Base-by-base conservation (phyloP, 2,113 vertebrate genomes). In the Neolamprologus ventralis region DNA sequence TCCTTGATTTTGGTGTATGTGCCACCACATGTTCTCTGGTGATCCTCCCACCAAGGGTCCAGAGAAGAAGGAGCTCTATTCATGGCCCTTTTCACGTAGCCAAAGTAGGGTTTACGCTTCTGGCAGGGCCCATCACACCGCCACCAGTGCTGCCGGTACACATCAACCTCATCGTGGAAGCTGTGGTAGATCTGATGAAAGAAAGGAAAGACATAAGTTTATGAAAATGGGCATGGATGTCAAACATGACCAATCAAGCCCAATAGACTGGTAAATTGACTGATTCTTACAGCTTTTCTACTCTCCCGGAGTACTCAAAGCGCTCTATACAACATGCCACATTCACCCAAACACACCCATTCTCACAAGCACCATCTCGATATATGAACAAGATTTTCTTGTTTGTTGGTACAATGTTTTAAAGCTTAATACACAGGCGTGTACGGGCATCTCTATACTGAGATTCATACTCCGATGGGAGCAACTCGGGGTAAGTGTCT, bases 71-170 rank as follows among this genome's bases (percentile, higher is more conserved):
- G 99, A 1, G 98, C 97, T 78, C 98, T 95, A 91, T 99, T 99
- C 95, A 98, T 98, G 0, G 98, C 96, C 3, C 99, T 97, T 80
- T 98, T 99, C 84, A 99, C 98, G 0, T 97, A 99, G 3, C 99
- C 99, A 0, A 97, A 97, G 73, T 97, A 99, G 0, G 98, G 99
- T 2, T 84, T 96, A 19, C 93, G 96, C 13, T 65, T 90, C 78
- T 94, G 98, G 87, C 99, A 99, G 0, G 98, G 98, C 4, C 98
- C 99, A 0, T 96, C 78, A 88, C 99, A 99, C 1, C 96, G 96
- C 99, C 99, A 99, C 99, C 99, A 99, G 93, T 99, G 98, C 87
- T 97, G 97, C 21, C 98, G 97, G 90, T 99, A 99, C 28, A 95
- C 93, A 6, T 99, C 97, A 1, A 99, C 97, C 93, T 99, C 99